Conservation (phyloP, 2,113 vertebrate genomes). For the Ictidomys tridecemlineatus region DNA sequence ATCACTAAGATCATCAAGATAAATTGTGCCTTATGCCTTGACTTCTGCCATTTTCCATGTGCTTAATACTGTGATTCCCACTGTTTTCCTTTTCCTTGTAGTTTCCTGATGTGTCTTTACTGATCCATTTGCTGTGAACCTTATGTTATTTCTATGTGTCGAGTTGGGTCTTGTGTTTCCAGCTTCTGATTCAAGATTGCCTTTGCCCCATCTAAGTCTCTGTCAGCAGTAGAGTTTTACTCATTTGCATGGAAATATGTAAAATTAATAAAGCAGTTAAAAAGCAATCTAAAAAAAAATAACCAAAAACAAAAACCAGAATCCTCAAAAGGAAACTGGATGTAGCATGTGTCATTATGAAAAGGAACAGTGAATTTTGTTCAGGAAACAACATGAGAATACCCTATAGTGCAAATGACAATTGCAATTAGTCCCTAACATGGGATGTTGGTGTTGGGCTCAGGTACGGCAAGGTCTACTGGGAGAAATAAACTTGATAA, state of each 20-base stretch:
- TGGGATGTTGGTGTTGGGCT: rapidly evolving
- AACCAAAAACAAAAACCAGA: no score
- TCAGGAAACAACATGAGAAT: neutral
- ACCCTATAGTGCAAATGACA: no score
- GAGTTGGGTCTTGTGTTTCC: slow-evolving; percentile 60
- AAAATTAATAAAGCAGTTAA: slow-evolving; percentile 61
- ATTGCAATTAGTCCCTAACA: rapidly evolving
- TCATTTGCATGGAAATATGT: slow-evolving; percentile 78
- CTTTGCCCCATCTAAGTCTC: slow-evolving; percentile 66
- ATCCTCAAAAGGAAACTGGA: neutral
- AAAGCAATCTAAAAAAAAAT: no score
- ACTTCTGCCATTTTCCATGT: no score
- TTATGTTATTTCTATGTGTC: neutral
- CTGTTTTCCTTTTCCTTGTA: slow-evolving; percentile 50
- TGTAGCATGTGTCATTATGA: neutral
- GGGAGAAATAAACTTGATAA: no score
- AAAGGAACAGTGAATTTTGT: neutral
- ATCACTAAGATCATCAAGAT: no score
- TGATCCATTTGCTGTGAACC: slow-evolving; percentile 66
- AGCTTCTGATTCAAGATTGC: slow-evolving; percentile 64
- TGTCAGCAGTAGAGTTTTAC: slow-evolving; percentile 64
- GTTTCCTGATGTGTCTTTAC: slow-evolving; percentile 69
- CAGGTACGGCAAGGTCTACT: rapidly evolving
- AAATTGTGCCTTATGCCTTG: no score
- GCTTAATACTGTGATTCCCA: slow-evolving; percentile 70